Conservation (phyloP, 2,888 invertebrate genomes). For the Drosophila robusta region DNA sequence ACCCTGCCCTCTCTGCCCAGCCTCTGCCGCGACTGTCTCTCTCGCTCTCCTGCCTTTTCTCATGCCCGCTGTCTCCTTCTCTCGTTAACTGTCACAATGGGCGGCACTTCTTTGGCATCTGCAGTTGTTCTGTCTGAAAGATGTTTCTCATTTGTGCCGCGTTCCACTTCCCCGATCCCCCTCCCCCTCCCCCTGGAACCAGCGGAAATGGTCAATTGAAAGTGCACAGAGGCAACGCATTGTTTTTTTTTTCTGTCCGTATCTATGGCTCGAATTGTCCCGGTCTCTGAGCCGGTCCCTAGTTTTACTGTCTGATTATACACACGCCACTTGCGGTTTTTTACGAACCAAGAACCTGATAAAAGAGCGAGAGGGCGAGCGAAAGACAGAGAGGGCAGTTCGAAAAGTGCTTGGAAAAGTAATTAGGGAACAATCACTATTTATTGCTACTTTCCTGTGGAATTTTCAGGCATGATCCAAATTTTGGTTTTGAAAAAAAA, state of each 20-base stretch:
- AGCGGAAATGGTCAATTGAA: conserved; percentile 62
- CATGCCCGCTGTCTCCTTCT: background rate
- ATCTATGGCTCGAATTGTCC: conserved; percentile 15
- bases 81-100: background rate
- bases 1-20: background rate
- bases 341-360: conserved; percentile 7
- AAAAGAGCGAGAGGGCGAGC: background rate
- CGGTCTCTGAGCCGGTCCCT: conserved; percentile 26
- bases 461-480: too few relatives aligned
- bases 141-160: conserved; percentile 32
- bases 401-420: conserved; percentile 1
- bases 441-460: too few relatives aligned
- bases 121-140: conserved; percentile 14
- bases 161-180: conserved; percentile 2
- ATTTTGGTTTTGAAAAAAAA: too few relatives aligned
- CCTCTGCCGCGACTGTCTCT: background rate
- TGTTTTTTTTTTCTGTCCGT: conserved; percentile 23
- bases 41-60: background rate
- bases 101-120: conserved; percentile 13
- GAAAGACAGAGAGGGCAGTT: conserved; percentile 17
- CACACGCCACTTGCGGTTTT: conserved; percentile 40
- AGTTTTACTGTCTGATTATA: conserved; percentile 16
- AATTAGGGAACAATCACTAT: background rate
- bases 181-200: background rate
- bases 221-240: conserved; percentile 47